Evolutionary conservation across 1,140 invertebrate species (phyloP), one percentile per base, ranked within the genome.

Genomic region (Bombus picipes): DNA sequence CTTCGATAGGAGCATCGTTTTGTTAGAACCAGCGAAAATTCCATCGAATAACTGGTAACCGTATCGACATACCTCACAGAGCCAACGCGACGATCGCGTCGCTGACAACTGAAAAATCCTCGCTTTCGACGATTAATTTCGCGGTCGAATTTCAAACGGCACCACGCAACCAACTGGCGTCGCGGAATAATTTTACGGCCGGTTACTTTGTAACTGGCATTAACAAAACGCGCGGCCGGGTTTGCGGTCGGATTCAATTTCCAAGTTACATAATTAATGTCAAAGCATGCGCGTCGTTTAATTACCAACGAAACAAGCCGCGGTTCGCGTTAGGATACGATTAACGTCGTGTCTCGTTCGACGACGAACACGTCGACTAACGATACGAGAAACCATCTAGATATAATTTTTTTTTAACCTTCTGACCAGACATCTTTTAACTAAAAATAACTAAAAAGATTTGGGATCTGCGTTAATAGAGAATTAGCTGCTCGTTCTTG

Each of bases 261-360:
- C 71, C 84, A 32, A 70, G 71, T 81, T 81, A 65, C 78, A 81
- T 81, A 81, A 86, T 86, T 86, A 81, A 81, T 75, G 70, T n/a
- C 43, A 43, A 59, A 82, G 62, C 84, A 77, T 37, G 77, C 32
- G 28, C 53, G 39, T 25, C 37, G 82, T 73, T 87, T 85, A 85
- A 87, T 86, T 72, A 83, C 66, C 28, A 47, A 25, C 57, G 65
- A 72, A 74, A 84, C 43, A 25, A 22, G 47, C 47, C 18, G 47
- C 47, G 47, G 9, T 18, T 8, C 68, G 81, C 68, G 57, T 78
- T 68, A 82, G 80, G n/a, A 71, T 47, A 39, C 85, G 85, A 86
- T 83, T 53, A 83, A 59, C 65, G 34, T 83, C 34, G 59, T 10
- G 22, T 15, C 71, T 32, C 39, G 39, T 32, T 25, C 53, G 12